These are phyloP conservation scores for Coilia nasus DNA, from an alignment of 2,797 vertebrate species.

Conservation along the genomic window DNA sequence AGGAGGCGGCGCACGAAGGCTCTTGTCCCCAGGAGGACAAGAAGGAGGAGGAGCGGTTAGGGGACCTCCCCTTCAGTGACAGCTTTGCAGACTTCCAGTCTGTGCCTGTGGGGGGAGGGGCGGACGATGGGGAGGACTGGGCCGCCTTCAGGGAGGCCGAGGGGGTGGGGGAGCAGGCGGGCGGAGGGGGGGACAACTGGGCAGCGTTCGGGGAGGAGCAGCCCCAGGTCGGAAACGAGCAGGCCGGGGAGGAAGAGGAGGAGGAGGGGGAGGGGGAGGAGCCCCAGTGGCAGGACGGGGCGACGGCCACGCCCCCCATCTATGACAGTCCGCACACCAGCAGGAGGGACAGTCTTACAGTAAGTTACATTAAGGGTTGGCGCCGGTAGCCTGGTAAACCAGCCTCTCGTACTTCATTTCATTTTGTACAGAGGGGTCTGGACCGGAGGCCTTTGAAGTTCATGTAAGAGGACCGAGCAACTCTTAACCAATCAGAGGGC, in stretches of 20 bases:
- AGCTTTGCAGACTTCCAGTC: slow-evolving; percentile 97
- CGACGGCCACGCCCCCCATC: slow-evolving; percentile 61
- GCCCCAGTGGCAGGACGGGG: slow-evolving; percentile 67
- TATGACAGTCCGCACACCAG: slow-evolving; percentile 55
- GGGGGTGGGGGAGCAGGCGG: neutral
- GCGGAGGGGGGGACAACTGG: slow-evolving; percentile 72
- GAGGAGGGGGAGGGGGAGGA: slow-evolving; percentile 67
- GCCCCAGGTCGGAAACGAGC: slow-evolving; percentile 67
- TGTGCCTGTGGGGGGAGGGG: slow-evolving; percentile 73
- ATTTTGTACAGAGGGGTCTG: too few species aligned
- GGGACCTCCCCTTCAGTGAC: slow-evolving; percentile 82
- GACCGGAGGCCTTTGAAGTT: too few species aligned
- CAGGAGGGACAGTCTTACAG: slow-evolving; percentile 64
- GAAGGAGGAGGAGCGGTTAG: slow-evolving; percentile 53
- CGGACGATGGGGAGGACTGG: slow-evolving; percentile 76
- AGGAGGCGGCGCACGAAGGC: slow-evolving; percentile 38
- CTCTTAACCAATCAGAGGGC: too few species aligned
- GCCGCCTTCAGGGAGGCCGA: slow-evolving; percentile 78
- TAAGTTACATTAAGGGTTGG: slow-evolving; percentile 45
- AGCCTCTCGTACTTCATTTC: too few species aligned
- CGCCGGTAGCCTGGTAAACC: too few species aligned
- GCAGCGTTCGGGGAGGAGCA: slow-evolving; percentile 78
- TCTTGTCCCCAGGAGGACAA: slow-evolving; percentile 21
- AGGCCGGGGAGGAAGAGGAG: slow-evolving; percentile 67
- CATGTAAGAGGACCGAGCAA: too few species aligned